A percentile compares a stretch with the other conserved stretches of the same genome.
These are phyloP conservation scores for Enteromius mattozi DNA, from an alignment of 2,797 vertebrate genomes.

Conservation along the genomic window DNA sequence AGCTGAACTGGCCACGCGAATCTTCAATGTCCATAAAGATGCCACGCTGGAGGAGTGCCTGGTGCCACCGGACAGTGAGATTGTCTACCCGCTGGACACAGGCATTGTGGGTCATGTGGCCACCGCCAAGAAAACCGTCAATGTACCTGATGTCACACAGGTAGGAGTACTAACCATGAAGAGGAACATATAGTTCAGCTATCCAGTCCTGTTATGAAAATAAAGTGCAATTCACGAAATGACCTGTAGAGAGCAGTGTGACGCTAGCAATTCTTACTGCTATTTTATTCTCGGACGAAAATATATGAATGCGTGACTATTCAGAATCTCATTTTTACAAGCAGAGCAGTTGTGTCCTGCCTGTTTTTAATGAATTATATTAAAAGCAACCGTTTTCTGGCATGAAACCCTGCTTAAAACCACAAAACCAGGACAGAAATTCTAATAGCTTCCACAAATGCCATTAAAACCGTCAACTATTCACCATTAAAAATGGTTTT, in stretches of 20 bases:
- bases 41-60: slow-evolving; percentile 83
- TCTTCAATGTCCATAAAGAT: slow-evolving; percentile 86
- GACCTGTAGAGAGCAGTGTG: slow-evolving; percentile 69
- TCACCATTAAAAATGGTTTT: not conserved
- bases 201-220: not conserved
- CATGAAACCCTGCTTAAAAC: not conserved
- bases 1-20: slow-evolving; percentile 86
- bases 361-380: not conserved
- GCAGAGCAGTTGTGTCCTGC: not conserved
- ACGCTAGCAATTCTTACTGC: not conserved
- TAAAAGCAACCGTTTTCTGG: not conserved
- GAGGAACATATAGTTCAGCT: not conserved
- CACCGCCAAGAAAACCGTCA: slow-evolving; percentile 84
- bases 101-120: slow-evolving; percentile 87
- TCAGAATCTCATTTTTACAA: not conserved
- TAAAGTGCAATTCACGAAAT: slow-evolving; percentile 10
- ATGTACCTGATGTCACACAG: slow-evolving; percentile 79
- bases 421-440: not conserved
- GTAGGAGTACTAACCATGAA: slow-evolving; percentile 66
- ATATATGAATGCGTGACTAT: not conserved
- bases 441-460: not conserved
- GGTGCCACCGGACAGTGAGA: slow-evolving; percentile 86
- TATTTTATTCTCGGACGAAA: not conserved
- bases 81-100: slow-evolving; percentile 88
- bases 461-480: not conserved